Evolutionary conservation across 2,888 invertebrate genomes (phyloP).

Genomic region (Calliphora vomitoria): DNA sequence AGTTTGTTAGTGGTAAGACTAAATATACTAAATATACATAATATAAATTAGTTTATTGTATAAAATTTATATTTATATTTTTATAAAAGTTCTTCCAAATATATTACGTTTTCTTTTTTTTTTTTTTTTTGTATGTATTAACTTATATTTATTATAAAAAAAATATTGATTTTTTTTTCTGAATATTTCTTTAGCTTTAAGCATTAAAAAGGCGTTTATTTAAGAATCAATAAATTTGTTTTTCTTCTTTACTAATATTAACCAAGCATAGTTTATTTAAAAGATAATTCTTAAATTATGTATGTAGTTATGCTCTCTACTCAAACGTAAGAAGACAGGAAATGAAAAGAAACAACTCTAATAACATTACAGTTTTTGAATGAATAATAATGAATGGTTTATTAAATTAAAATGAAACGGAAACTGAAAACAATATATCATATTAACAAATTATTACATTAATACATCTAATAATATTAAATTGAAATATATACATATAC

Average conservation of each 20-base stretch:
- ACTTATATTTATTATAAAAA: constrained; percentile 36
- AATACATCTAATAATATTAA: constrained; percentile 48
- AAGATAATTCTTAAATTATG: constrained; percentile 10
- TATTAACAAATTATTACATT: constrained; percentile 57
- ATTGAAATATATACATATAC: constrained; percentile 27
- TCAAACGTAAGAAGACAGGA: not conserved
- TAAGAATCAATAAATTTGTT: not conserved
- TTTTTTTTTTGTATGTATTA: constrained; percentile 16
- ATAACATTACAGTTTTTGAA: constrained; percentile 1
- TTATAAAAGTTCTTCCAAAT: constrained; percentile 64
- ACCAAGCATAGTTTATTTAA: constrained; percentile 15
- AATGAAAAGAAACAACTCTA: no score
- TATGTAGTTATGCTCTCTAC: not conserved
- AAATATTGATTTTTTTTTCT: constrained; percentile 1
- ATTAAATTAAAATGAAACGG: constrained; percentile 6
- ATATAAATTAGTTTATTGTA: constrained; percentile 11
- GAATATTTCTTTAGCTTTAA: constrained; percentile 51
- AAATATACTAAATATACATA: not conserved
- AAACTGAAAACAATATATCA: constrained; percentile 4
- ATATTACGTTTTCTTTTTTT: constrained; percentile 30
- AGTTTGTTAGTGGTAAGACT: constrained; percentile 14
- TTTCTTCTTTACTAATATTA: not conserved
- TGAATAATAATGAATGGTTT: constrained; percentile 19
- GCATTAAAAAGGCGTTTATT: constrained; percentile 38
- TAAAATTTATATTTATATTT: constrained; percentile 34